Base-by-base conservation (phyloP, 2,888 invertebrate genomes). In the Hirtodrosophila histrioides region DNA sequence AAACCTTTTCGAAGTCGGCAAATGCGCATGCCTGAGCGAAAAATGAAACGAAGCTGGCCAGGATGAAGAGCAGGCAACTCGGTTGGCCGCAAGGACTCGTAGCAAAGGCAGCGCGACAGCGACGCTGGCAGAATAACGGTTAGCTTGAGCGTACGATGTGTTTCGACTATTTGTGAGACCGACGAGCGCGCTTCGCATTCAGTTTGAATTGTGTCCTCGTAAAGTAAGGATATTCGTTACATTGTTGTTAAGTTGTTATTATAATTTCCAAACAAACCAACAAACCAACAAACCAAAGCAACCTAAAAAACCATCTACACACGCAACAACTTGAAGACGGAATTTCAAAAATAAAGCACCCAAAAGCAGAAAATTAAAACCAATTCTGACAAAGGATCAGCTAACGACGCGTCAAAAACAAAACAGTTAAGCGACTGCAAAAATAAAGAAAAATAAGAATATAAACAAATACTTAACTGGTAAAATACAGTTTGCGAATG, bases 141-240 rank as follows among this genome's bases (percentile, higher is more conserved):
- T 41, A 33, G 31, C 27, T 33, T 36, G 12, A 54, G 53, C 75
- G 57, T 56, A 69, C 88, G 83, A 86, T 75, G 82, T 77, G 75
- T 23, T 55, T 82, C 65, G 89, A 90, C 91, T 91, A 91, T 91
- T 91, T 91, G 89, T 89, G 90, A 91, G 87, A 77, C 86, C 83
- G 86, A 89, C 90, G 89, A 89, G 86, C 75, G 81, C 70, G 81
- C 82, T 89, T 91, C 89, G 90, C 88, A 86, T 90, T 92, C 91
- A 91, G 91, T 91, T 91, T 90, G 90, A 91, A 91, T 91, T 91
- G 90, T 91, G 91, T 91, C 92, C 90, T 92, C 91, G 90, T 90
- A 90, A 90, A 90, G 91, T 91, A 91, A 92, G 91, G 91, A 91
- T 91, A 91, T 91, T 91, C 90, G 91, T 91, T 91, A 90, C 90